phyloP scores from a whole-genome alignment of 2,113 vertebrate genomes.

The Hemicordylus capensis region DNA sequence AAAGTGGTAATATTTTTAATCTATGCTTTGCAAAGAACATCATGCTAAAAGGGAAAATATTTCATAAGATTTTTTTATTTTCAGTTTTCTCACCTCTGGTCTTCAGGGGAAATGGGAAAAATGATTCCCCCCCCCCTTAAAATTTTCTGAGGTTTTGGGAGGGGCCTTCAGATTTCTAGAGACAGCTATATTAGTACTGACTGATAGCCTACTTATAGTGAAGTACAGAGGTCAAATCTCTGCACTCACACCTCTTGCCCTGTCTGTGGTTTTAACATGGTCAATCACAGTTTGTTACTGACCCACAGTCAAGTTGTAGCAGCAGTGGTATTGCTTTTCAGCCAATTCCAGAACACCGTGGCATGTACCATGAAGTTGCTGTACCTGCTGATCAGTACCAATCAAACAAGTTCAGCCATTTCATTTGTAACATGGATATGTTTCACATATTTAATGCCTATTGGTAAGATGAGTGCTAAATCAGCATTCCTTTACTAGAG shows the following conservation, averaged over 20 bases:
- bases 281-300: neutral
- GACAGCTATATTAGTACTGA: constrained; percentile 13
- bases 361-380: neutral
- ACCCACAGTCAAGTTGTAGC: neutral
- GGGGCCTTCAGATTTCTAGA: neutral
- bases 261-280: neutral
- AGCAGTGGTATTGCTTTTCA: neutral
- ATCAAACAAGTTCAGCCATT: neutral
- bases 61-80: too few relatives aligned
- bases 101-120: too few relatives aligned
- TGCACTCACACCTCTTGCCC: neutral
- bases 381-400: neutral
- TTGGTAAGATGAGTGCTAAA: too few relatives aligned
- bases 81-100: too few relatives aligned
- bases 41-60: too few relatives aligned
- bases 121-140: too few relatives aligned
- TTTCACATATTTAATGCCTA: neutral
- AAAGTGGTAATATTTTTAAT: too few relatives aligned
- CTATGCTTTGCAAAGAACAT: too few relatives aligned
- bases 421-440: neutral
- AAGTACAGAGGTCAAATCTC: constrained; percentile 2
- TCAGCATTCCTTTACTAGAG: too few relatives aligned
- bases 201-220: neutral
- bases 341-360: neutral
- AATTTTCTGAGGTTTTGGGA: too few relatives aligned